Evolutionary conservation across 2,888 invertebrate species (phyloP), one percentile per base, ranked within the genome.

Genomic region (Agrilus mali): DNA sequence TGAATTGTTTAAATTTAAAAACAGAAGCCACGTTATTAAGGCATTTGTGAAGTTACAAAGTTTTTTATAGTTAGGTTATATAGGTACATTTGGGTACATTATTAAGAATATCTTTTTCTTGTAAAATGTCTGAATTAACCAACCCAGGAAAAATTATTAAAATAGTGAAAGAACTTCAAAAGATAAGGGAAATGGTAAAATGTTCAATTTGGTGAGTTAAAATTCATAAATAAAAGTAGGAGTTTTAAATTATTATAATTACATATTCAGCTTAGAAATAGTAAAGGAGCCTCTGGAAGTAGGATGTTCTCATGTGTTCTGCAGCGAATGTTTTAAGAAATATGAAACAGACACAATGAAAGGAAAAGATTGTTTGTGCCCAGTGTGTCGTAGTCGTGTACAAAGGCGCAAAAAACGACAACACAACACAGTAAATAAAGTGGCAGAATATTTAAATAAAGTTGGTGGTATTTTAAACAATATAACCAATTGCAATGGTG

Each of bases 161-260:
- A 8, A 27, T 27, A 3, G 27, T 27, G 4, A 27, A 27, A 10
- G 27, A 27, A 27, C 27, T 27, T 8, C 8, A 27, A 27, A 32
- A 42, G 37, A 10, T 51, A 15, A 47, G 41, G 31, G 33, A 46
- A 13, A 13, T 41, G 32, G 31, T 52, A 4, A 51, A 44, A 43
- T 53, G 53, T 35, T 38, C 44, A 16, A 49, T 53, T 33, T 53
- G 53, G 53, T 53, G 49, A 48, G 10, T 40, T 33, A 16, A 8
- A 14, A 12, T 27, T 27, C 17, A 22, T 34, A 15, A 31, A 36
- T 38, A 14, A 33, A 12, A 17, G n/a, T 8, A 3, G 13, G 27
- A 39, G 15, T 35, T 39, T 7, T 15, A 41, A 20, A 20, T 6
- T 20, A 20, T 7, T 20, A 36, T 27, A 13, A 33, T 17, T 36